These are phyloP conservation scores for Geococcyx californianus DNA, from an alignment of 2,113 vertebrate genomes.

Conservation along the genomic window DNA sequence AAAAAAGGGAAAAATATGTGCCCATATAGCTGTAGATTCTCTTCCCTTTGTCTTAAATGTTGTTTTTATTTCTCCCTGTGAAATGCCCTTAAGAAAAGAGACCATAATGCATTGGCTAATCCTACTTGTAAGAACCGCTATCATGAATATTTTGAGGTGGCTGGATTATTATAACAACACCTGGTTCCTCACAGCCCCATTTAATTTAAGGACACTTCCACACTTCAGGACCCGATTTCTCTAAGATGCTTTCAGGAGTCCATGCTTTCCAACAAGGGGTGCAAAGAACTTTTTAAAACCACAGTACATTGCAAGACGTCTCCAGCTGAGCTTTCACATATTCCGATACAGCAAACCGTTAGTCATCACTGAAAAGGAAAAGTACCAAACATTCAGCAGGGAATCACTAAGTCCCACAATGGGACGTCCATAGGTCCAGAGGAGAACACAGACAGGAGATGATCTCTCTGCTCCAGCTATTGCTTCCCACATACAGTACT, in stretches of 20 bases:
- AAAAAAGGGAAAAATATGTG: not conserved
- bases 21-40: not conserved
- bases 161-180: not conserved
- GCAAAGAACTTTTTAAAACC: not conserved
- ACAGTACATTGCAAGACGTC: not conserved
- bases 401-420: not conserved
- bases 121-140: not conserved
- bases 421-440: not conserved
- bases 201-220: not conserved
- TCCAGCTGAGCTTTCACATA: not conserved
- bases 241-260: not conserved
- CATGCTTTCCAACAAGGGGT: not conserved
- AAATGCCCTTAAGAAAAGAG: not conserved
- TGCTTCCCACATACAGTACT: not conserved
- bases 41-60: not conserved
- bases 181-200: not conserved
- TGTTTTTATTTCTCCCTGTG: not conserved
- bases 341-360: not conserved
- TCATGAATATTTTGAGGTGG: not conserved
- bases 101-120: not conserved
- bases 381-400: not conserved
- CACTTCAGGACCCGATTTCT: not conserved
- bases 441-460: not conserved
- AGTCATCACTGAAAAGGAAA: not conserved
- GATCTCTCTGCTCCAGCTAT: not conserved